Conservation (phyloP, 2,888 invertebrate species). For the Monochamus alternatus region DNA sequence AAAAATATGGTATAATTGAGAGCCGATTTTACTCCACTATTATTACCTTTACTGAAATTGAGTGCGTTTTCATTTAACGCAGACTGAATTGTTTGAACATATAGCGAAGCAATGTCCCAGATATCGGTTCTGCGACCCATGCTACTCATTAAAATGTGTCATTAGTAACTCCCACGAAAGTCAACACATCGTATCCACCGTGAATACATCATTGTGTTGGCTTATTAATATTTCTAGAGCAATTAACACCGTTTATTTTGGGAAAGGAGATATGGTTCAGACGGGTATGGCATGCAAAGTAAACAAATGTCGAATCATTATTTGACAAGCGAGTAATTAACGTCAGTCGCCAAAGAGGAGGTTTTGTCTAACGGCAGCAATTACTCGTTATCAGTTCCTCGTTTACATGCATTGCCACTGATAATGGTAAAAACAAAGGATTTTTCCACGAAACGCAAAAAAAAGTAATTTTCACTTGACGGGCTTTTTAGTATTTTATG, state of each 20-base stretch:
- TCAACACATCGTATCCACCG: background rate
- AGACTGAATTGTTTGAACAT: background rate
- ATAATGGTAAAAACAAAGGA: background rate
- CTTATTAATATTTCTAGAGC: conserved; percentile 27
- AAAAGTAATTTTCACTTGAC: too few species aligned
- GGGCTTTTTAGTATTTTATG: too few species aligned
- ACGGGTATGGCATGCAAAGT: background rate
- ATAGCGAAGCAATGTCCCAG: background rate
- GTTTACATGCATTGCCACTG: background rate
- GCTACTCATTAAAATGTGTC: conserved; percentile 1
- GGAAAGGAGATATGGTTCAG: conserved; percentile 18
- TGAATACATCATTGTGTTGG: conserved; percentile 15
- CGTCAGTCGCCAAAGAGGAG: background rate
- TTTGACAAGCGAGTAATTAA: background rate
- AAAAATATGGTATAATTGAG: too few species aligned
- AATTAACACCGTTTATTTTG: conserved; percentile 26
- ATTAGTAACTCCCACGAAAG: conserved; percentile 9
- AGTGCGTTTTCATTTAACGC: background rate
- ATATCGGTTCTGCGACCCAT: background rate
- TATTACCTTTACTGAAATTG: too few species aligned
- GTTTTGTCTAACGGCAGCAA: conserved; percentile 3
- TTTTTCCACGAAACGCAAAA: too few species aligned
- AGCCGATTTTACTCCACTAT: too few species aligned
- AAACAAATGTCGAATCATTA: background rate
- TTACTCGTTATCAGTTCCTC: background rate